A percentile compares a stretch with the other conserved stretches of the same genome.
These are phyloP conservation scores for Melanotaenia pygmaea DNA, from an alignment of 2,797 vertebrate species.

Conservation along the genomic window DNA sequence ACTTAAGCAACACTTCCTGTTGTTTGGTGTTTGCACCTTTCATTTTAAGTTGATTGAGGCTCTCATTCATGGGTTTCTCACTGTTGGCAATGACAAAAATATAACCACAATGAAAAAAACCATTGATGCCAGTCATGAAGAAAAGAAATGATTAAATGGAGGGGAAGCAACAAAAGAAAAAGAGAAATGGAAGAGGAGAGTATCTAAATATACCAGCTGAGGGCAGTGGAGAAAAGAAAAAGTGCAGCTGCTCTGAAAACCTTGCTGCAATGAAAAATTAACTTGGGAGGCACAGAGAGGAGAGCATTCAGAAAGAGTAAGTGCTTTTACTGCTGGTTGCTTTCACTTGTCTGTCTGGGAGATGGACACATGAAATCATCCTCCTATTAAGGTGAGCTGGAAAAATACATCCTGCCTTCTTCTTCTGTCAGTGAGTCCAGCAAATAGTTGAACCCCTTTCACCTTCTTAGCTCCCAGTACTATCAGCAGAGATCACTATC, in stretches of 20 bases:
- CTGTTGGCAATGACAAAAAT: not conserved
- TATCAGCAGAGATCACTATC: slow-evolving; percentile 11
- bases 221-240: slow-evolving; percentile 53
- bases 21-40: not conserved
- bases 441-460: slow-evolving; percentile 14
- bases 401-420: slow-evolving; percentile 43
- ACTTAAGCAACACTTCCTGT: not conserved
- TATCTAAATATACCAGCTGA: slow-evolving; percentile 61
- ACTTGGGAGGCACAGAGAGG: slow-evolving; percentile 35
- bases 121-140: not conserved
- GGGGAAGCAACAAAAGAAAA: not conserved
- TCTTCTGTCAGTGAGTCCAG: slow-evolving; percentile 26
- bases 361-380: slow-evolving; percentile 66
- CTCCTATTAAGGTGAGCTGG: slow-evolving; percentile 44
- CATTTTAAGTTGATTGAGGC: not conserved
- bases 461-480: slow-evolving; percentile 3
- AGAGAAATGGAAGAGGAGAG: slow-evolving; percentile 10
- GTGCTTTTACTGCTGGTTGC: slow-evolving; percentile 64
- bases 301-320: slow-evolving; percentile 37
- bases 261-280: slow-evolving; percentile 65
- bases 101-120: not conserved
- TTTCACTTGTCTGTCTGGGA: slow-evolving; percentile 66
- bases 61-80: not conserved
- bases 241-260: slow-evolving; percentile 33
- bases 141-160: not conserved